These are phyloP conservation scores for Drosophila repletoides DNA, from an alignment of 1,140 invertebrate species.

Conservation along the genomic window DNA sequence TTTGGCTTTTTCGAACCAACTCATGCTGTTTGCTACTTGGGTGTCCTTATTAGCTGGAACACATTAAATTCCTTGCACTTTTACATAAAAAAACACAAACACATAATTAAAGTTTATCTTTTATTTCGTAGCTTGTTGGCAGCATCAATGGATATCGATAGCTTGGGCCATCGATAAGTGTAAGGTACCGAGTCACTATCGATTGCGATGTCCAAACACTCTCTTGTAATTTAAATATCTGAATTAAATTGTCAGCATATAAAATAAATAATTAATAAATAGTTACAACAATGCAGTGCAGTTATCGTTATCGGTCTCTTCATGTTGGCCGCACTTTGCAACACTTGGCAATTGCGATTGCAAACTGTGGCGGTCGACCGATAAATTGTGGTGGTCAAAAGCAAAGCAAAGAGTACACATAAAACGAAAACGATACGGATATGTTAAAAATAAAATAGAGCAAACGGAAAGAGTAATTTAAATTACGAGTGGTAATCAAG, in stretches of 20 bases:
- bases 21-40: constrained; percentile 43
- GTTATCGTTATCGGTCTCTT: not conserved
- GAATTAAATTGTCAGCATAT: too few species aligned
- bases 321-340: constrained; percentile 15
- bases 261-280: too few species aligned
- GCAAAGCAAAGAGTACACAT: constrained; percentile 54
- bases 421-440: constrained; percentile 59
- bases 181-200: too few species aligned
- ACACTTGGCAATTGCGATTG: constrained; percentile 24
- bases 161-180: not conserved
- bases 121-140: constrained; percentile 37
- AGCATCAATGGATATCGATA: constrained; percentile 30
- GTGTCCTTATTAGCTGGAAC: not conserved
- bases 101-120: constrained; percentile 33
- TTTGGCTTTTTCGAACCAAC: constrained; percentile 73
- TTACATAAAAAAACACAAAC: constrained; percentile 34
- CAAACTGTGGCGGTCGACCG: constrained; percentile 35
- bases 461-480: constrained; percentile 56
- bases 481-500: constrained; percentile 66
- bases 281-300: too few species aligned
- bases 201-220: too few species aligned
- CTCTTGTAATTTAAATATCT: too few species aligned
- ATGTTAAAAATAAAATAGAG: constrained; percentile 58
- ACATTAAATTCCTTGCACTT: constrained; percentile 18
- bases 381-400: constrained; percentile 51